A percentile compares a stretch with the other conserved stretches of the same genome.
Conservation (phyloP, 2,113 vertebrate genomes). For the Rutilus rutilus region DNA sequence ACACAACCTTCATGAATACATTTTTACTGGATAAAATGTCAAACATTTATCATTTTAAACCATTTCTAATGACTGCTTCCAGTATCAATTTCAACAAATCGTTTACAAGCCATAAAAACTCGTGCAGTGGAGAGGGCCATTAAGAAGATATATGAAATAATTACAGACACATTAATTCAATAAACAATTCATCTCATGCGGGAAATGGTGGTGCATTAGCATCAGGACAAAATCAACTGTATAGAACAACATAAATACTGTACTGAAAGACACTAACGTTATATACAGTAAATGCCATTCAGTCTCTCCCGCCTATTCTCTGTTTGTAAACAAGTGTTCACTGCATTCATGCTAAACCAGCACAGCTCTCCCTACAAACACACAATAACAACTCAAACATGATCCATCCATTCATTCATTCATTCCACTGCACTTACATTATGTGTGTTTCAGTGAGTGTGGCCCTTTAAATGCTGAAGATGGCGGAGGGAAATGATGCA, state of each 20-base stretch:
- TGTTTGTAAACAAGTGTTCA: conserved; percentile 27
- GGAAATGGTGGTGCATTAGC: not conserved
- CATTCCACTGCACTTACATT: not conserved
- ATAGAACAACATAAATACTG: not conserved
- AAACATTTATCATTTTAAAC: not conserved
- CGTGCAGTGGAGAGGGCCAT: not conserved
- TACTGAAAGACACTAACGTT: not conserved
- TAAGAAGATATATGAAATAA: not conserved
- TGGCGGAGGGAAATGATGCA: conserved; percentile 35
- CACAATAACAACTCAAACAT: not conserved
- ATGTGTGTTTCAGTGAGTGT: not conserved
- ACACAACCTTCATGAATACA: too few relatives aligned
- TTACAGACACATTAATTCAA: not conserved
- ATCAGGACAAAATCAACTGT: not conserved
- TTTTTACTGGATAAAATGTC: not conserved
- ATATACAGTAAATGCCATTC: not conserved
- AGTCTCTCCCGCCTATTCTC: not conserved
- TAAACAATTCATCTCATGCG: too few relatives aligned
- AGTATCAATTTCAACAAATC: not conserved
- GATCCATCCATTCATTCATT: not conserved
- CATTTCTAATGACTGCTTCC: not conserved
- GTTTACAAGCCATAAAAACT: not conserved
- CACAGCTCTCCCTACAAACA: not conserved
- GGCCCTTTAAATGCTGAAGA: conserved; percentile 22
- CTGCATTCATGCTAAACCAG: not conserved